Conservation (phyloP, 2,888 invertebrate genomes). For the Geotrupes spiniger region DNA sequence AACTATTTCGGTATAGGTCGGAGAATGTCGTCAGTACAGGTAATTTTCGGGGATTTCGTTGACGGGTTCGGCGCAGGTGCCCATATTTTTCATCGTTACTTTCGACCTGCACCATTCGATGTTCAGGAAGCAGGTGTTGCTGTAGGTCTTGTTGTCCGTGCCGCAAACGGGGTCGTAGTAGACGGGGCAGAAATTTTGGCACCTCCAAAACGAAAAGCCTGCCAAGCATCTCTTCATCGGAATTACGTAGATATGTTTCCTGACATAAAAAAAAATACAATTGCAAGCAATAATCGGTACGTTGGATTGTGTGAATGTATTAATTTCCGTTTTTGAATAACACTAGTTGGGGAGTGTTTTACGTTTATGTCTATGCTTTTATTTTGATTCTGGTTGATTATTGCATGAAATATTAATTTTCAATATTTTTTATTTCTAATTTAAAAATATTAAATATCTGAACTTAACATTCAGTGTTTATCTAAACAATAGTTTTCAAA, state of each 20-base stretch:
- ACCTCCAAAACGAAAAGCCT: conserved; percentile 82
- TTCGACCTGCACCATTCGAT: conserved; percentile 88
- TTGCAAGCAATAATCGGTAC: too few species aligned
- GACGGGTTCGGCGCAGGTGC: conserved; percentile 80
- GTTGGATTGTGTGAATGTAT: too few species aligned
- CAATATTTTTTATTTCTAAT: too few species aligned
- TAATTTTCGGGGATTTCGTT: conserved; percentile 85
- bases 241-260: conserved; percentile 88
- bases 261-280: conserved; percentile 47
- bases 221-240: conserved; percentile 83
- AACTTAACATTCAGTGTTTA: too few species aligned
- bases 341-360: too few species aligned
- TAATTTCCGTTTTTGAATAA: too few species aligned
- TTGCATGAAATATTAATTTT: too few species aligned
- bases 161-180: conserved; percentile 91
- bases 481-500: too few species aligned
- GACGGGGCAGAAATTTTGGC: conserved; percentile 80
- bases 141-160: conserved; percentile 89
- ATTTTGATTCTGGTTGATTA: too few species aligned
- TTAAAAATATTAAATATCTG: too few species aligned
- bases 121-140: conserved; percentile 88
- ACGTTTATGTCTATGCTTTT: too few species aligned
- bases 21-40: conserved; percentile 59
- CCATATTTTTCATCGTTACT: conserved; percentile 75
- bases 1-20: conserved; percentile 2